A percentile compares a stretch with the other conserved stretches of the same genome.
Evolutionary conservation across 2,113 vertebrate genomes (phyloP).

Genomic region (Coryphaenoides rupestris): DNA sequence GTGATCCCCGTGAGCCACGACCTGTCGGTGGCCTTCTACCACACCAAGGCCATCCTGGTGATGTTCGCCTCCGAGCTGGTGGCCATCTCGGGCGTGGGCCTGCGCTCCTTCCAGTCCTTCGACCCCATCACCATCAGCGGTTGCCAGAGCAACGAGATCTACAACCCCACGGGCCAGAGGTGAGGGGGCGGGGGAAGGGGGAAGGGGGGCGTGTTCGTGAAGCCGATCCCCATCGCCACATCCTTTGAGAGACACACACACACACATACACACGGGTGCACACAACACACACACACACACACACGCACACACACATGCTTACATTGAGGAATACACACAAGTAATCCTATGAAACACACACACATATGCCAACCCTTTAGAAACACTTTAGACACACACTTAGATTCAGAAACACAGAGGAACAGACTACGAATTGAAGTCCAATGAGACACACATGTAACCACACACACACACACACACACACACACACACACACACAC

Average conservation of each 20-base stretch:
- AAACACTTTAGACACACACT: neutral
- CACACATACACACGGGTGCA: too few relatives aligned
- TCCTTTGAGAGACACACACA: too few relatives aligned
- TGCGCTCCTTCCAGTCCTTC: conserved; percentile 98
- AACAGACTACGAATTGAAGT: neutral
- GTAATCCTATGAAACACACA: neutral
- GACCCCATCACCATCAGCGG: conserved; percentile 97
- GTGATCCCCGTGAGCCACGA: conserved; percentile 97
- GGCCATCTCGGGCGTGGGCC: conserved; percentile 94
- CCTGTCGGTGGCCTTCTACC: conserved; percentile 96
- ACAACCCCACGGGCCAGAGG: conserved; percentile 94
- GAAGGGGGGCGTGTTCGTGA: too few relatives aligned
- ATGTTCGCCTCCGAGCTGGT: conserved; percentile 87
- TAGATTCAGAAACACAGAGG: neutral
- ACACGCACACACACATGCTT: too few relatives aligned
- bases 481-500: conserved; percentile 21
- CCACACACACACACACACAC: conserved; percentile 34
- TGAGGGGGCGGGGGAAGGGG: conserved; percentile 63
- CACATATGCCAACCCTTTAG: neutral
- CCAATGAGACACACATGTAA: neutral
- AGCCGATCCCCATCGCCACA: too few relatives aligned
- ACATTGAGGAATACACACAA: too few relatives aligned
- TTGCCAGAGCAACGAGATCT: conserved; percentile 97
- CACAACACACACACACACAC: too few relatives aligned
- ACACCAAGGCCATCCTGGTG: conserved; percentile 89